Base-by-base conservation (phyloP, 1,140 invertebrate genomes). In the Aleiodes sp. region DNA sequence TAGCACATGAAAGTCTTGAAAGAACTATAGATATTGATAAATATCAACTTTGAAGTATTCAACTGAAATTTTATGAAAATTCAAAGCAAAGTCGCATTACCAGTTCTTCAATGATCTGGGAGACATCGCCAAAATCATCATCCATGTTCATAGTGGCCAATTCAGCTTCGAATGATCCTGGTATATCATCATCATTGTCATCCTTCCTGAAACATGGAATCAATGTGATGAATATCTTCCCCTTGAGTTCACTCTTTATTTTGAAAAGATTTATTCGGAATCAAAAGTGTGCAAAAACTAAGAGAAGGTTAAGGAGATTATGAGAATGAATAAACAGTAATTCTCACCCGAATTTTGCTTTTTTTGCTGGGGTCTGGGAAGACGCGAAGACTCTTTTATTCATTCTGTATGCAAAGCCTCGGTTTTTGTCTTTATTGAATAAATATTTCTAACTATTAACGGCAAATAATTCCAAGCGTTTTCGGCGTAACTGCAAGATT, bases 141-240 rank as follows among this genome's bases (percentile, higher is more conserved):
- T 86, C 84, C 4, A 72, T 72, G 8, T 90, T 88, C 87, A 92
- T 90, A 9, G 80, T 84, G 21, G 89, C 89, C 66, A 91, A 76
- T 71, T 90, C 88, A 0, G 88, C 86, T 80, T 91, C 91, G 80
- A 92, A 91, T 52, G 80, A 87, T 41, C 86, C 85, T 4, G 81
- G 74, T 52, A 86, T 82, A 68, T 87, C 87, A 26, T 88, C 87
- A 67, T 91, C 89, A 60, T 91, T 89, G 0, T 87, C 83, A 28
- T 33, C 66, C 37, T 52, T 66, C 67, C 71, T 62, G 35, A 64
- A 31, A 69, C 14, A 65, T 24, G 14, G 33, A 16, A 29, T 29
- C 31, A 33, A 59, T 64, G 35, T 33, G 1, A 19, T 21, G 12
- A 16, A 39, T 43, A 29, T 24, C n/a, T n/a, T n/a, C n/a, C n/a